These are phyloP conservation scores for Parthenolecanium corni DNA, from an alignment of 2,888 invertebrate genomes.

Conservation along the genomic window DNA sequence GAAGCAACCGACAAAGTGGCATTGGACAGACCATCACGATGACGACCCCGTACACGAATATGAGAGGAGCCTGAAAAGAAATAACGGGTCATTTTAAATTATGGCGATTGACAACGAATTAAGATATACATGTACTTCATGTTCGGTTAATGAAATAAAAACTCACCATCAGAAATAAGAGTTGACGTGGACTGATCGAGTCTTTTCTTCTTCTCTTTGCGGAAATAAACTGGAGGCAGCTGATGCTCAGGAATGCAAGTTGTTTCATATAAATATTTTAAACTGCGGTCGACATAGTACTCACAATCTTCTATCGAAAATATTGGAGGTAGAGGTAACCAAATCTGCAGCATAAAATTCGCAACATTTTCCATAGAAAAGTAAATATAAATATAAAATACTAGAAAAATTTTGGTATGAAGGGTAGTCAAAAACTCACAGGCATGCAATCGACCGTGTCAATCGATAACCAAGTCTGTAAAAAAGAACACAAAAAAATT, in stretches of 20 bases:
- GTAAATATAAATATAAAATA: background rate
- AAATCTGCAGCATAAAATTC: conserved; percentile 53
- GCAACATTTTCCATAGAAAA: background rate
- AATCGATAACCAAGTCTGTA: conserved; percentile 65
- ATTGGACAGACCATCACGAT: conserved; percentile 60
- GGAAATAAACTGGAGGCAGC: conserved; percentile 62
- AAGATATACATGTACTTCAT: background rate
- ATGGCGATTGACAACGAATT: background rate
- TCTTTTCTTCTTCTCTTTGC: conserved; percentile 26
- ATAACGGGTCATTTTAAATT: background rate
- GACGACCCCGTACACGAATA: conserved; percentile 37
- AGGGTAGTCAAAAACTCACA: conserved; percentile 55
- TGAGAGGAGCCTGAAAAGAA: conserved; percentile 3
- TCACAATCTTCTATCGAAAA: conserved; percentile 84
- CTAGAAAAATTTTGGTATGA: background rate
- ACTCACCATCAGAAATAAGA: conserved; percentile 2
- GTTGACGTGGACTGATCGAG: conserved; percentile 12
- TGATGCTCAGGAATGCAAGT: conserved; percentile 62
- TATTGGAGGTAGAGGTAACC: conserved; percentile 82
- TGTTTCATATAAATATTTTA: conserved; percentile 72
- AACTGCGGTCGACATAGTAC: conserved; percentile 73
- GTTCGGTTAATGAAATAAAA: background rate
- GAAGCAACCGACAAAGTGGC: conserved; percentile 15
- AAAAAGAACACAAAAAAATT: conserved; percentile 34
- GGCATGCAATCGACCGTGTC: conserved; percentile 63